phyloP scores from a whole-genome alignment of 2,113 vertebrate species.

The Percopsis transmontana region DNA sequence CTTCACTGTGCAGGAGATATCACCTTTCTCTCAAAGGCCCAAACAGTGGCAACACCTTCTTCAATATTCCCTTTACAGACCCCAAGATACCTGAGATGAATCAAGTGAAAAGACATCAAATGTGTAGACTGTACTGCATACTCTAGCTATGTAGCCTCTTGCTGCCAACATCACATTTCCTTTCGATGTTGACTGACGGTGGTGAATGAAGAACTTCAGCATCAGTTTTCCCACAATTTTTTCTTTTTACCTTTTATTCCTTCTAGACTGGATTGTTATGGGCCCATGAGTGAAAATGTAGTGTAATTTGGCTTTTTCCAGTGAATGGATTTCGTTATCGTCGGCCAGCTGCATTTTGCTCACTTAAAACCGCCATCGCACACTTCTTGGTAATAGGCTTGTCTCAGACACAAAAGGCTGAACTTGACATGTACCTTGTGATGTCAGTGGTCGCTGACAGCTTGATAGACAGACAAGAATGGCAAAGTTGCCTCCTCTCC shows the following conservation, averaged over 20 bases:
- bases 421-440: slow-evolving; percentile 86
- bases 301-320: slow-evolving; percentile 34
- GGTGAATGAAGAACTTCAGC: neutral
- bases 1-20: slow-evolving; percentile 55
- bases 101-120: slow-evolving; percentile 54
- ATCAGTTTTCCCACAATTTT: neutral
- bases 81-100: slow-evolving; percentile 48
- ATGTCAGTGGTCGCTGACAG: slow-evolving; percentile 80
- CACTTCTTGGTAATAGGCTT: slow-evolving; percentile 79
- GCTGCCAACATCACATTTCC: slow-evolving; percentile 24
- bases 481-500: slow-evolving; percentile 75
- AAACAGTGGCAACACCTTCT: slow-evolving; percentile 43
- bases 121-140: slow-evolving; percentile 25
- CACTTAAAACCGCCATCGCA: slow-evolving; percentile 59
- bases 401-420: slow-evolving; percentile 81
- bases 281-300: slow-evolving; percentile 4
- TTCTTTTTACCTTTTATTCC: slow-evolving; percentile 16
- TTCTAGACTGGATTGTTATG: slow-evolving; percentile 24
- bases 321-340: slow-evolving; percentile 57
- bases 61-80: slow-evolving; percentile 18
- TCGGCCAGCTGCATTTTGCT: slow-evolving; percentile 61
- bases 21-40: slow-evolving; percentile 63
- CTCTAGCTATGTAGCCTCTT: slow-evolving; percentile 20
- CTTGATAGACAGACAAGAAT: slow-evolving; percentile 87
- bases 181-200: slow-evolving; percentile 7